A percentile compares a stretch with the other conserved stretches of the same genome.
Conservation (phyloP, 2,888 invertebrate species). For the Drosophila kambysellisi region DNA sequence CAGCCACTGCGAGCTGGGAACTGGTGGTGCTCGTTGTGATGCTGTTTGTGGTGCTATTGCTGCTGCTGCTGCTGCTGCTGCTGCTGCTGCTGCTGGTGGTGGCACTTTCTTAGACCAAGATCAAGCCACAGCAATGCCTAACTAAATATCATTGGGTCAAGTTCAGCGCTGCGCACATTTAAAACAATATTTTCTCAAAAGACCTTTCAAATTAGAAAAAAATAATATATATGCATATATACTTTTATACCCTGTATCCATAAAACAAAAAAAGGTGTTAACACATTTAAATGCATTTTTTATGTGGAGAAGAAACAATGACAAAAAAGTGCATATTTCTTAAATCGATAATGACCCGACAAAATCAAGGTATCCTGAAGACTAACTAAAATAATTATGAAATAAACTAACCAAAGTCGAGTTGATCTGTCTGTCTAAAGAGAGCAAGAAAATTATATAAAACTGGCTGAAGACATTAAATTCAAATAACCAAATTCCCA, state of each 20-base stretch:
- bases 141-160: slow-evolving; percentile 81
- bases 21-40: slow-evolving; percentile 27
- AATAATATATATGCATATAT: slow-evolving; percentile 5
- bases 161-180: slow-evolving; percentile 71
- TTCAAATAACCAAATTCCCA: neutral
- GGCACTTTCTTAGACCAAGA: slow-evolving; percentile 75
- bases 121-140: slow-evolving; percentile 52
- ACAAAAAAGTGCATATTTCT: neutral
- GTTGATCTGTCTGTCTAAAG: no score
- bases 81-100: slow-evolving; percentile 37
- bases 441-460: neutral
- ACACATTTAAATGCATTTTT: neutral
- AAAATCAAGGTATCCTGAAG: neutral
- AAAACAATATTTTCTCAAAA: slow-evolving; percentile 72
- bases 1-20: slow-evolving; percentile 61
- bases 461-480: neutral
- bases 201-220: slow-evolving; percentile 62
- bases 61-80: slow-evolving; percentile 23
- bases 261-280: neutral
- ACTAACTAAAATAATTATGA: neutral
- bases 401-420: neutral
- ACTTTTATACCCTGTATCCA: slow-evolving; percentile 20
- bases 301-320: neutral
- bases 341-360: neutral
- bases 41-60: slow-evolving; percentile 13